Evolutionary conservation across 2,888 invertebrate genomes (phyloP), one percentile per base, ranked within the genome.

Genomic region (Hedya salicella): DNA sequence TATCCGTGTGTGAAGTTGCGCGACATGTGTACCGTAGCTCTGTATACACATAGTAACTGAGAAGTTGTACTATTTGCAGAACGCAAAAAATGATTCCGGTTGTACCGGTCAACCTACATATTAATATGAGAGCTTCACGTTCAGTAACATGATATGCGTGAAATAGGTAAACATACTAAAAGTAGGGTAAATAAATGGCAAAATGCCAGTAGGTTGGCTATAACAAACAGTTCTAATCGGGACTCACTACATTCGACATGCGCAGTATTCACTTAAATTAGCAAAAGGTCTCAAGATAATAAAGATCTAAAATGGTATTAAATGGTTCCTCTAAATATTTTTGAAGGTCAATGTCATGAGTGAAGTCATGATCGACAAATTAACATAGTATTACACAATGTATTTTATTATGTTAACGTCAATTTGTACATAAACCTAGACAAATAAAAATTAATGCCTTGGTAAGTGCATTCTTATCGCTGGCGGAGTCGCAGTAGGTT

Each of bases 261-360:
- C n/a, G 36, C 8, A 30, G n/a, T 57, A 57, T 57, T 46, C 6
- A 16, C 32, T 44, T 17, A 46, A 57, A 57, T 44, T 57, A 57
- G 42, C 16, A 44, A 16, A 25, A 21, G n/a, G 13, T 48, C n/a
- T n/a, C n/a, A n/a, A n/a, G n/a, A n/a, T n/a, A n/a, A n/a, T n/a
- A n/a, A n/a, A n/a, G n/a, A n/a, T n/a, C n/a, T n/a, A n/a, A n/a
- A n/a, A n/a, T n/a, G n/a, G n/a, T n/a, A n/a, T n/a, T n/a, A n/a
- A n/a, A n/a, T n/a, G n/a, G n/a, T n/a, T n/a, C 11, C 44, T 46
- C 25, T 25, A 3, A 17, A 32, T 11, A 30, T 17, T 42, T 1
- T 2, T 30, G 32, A 56, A 56, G 13, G 44, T 13, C 42, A 42
- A 8, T 40, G 54, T 42, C 25, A 21, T 16, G 19, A 39, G 21